Percentiles rank a stretch among this genome's conserved stretches.
These are phyloP conservation scores for Pseudobourletiella spinata DNA, from an alignment of 1,140 invertebrate species.

Conservation along the genomic window DNA sequence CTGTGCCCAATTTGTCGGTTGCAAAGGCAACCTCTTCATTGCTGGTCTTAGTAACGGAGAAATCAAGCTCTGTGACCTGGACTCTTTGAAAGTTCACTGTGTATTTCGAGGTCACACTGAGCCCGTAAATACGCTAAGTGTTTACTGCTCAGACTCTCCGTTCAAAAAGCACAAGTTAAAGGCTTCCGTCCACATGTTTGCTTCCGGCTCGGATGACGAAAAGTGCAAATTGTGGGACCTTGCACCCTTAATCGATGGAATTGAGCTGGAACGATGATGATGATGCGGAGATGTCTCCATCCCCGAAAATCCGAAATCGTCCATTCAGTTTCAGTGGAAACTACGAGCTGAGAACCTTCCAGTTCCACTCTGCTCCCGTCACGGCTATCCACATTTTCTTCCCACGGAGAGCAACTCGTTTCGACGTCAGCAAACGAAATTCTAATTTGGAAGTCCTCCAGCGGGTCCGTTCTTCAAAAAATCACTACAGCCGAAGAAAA, in stretches of 20 bases:
- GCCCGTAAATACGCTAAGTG: slow-evolving; percentile 22
- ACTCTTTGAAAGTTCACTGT: slow-evolving; percentile 26
- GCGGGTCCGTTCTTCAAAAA: slow-evolving; percentile 23
- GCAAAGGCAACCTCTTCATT: slow-evolving; percentile 22
- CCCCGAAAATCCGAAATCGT: slow-evolving; percentile 26
- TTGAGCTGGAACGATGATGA: slow-evolving; percentile 7
- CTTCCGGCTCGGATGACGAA: slow-evolving; percentile 44
- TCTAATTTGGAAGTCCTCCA: slow-evolving; percentile 20
- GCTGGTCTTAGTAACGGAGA: slow-evolving; percentile 29
- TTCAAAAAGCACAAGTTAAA: background rate
- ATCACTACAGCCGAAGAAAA: slow-evolving; percentile 13
- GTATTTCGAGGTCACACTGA: slow-evolving; percentile 35
- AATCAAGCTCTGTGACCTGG: slow-evolving; percentile 36
- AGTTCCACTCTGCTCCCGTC: slow-evolving; percentile 25
- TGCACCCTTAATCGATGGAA: slow-evolving; percentile 19
- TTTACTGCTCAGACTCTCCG: background rate
- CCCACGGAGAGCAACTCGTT: slow-evolving; percentile 14
- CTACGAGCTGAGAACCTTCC: slow-evolving; percentile 19
- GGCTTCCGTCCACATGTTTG: slow-evolving; percentile 11
- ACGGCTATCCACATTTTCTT: slow-evolving; percentile 25
- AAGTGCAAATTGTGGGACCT: slow-evolving; percentile 48
- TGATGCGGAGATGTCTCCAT: slow-evolving; percentile 25
- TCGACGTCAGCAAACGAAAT: slow-evolving; percentile 30
- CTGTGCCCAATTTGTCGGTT: slow-evolving; percentile 24
- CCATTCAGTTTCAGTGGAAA: slow-evolving; percentile 13